Evolutionary conservation across 53 echinoderm and acorn worm species (phyloP).

Genomic region (Astropecten irregularis): DNA sequence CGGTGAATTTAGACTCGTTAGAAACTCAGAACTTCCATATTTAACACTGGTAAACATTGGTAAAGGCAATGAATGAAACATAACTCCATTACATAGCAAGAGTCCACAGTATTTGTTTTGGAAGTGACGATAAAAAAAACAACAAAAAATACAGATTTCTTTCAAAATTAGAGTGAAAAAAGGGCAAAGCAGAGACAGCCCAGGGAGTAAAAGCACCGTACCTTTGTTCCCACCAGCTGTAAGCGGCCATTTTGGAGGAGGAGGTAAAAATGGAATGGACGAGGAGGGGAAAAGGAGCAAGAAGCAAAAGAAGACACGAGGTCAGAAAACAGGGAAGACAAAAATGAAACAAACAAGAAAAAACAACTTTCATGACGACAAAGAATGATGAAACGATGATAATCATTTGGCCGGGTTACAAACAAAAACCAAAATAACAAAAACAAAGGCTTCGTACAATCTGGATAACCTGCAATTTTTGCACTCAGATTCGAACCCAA

Average conservation of each 20-base stretch:
- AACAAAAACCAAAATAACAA: too few relatives aligned
- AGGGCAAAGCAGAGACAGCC: neutral
- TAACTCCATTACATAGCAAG: slow-evolving; percentile 1
- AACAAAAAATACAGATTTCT: neutral
- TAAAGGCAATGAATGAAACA: neutral
- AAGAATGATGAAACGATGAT: too few relatives aligned
- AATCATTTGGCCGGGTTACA: too few relatives aligned
- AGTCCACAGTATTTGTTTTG: neutral
- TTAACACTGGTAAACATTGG: neutral
- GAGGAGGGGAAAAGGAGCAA: slow-evolving; percentile 19
- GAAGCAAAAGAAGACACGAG: slow-evolving; percentile 4
- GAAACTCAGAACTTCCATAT: too few relatives aligned
- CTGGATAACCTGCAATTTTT: too few relatives aligned
- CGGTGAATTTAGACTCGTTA: too few relatives aligned
- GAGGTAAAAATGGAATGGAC: neutral
- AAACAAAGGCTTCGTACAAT: too few relatives aligned
- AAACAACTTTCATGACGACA: too few relatives aligned
- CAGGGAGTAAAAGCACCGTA: slow-evolving; percentile 41
- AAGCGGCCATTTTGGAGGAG: slow-evolving; percentile 33
- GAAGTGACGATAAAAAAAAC: too few relatives aligned
- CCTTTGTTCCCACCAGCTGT: slow-evolving; percentile 75
- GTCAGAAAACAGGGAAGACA: neutral
- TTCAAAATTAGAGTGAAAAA: neutral
- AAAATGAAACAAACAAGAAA: slow-evolving; percentile 6
- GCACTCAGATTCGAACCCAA: too few relatives aligned